Base-by-base conservation (phyloP, 2,797 vertebrate genomes). In the Perodicticus potto region DNA sequence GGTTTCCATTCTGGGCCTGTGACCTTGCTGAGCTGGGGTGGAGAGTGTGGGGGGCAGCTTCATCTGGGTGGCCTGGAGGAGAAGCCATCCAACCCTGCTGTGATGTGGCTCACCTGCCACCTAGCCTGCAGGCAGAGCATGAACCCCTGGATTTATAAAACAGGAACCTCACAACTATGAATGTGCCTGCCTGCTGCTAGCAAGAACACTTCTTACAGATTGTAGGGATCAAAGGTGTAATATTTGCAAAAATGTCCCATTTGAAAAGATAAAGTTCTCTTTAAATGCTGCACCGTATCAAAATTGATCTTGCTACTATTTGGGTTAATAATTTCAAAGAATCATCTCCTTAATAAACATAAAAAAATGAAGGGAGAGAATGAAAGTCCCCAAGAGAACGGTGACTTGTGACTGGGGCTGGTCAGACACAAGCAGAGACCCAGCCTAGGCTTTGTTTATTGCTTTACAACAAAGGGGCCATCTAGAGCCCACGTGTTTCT, bases 311-410 rank as follows among this genome's bases (percentile, higher is more conserved):
- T 9, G 40, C 34, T 43, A 14, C 32, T 80, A 17, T 43, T 55
- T 40, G 13, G 2, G 69, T 57, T 67, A 49, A 32, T 43, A 74
- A 90, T 93, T 94, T 86, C 70, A 19, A 94, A 81, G 14, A 93
- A 67, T 13, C 4, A 4, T 55, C 49, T 86, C 82, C 59, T 65
- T 69, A 83, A 43, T 76, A 17, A 57, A 45, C 43, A 65, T 3
- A 89, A 88, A 65, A 37, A 80, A 10, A 69, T 32, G 55, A 67
- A 53, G 14, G 96, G 23, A 87, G 86, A 69, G 32, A 49, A 78
- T 45, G 16, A 29, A 61, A 27, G 12, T 65, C 8, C 40, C 12
- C 61, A 14, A 34, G 72, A 73, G n/a, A 23, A 43, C 1, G 25
- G 59, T 1, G n/a, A 53, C 13, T 86, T 43, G 23, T n/a, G n/a